These are phyloP conservation scores for Pavo muticus DNA, from an alignment of 2,113 vertebrate species.

Conservation along the genomic window DNA sequence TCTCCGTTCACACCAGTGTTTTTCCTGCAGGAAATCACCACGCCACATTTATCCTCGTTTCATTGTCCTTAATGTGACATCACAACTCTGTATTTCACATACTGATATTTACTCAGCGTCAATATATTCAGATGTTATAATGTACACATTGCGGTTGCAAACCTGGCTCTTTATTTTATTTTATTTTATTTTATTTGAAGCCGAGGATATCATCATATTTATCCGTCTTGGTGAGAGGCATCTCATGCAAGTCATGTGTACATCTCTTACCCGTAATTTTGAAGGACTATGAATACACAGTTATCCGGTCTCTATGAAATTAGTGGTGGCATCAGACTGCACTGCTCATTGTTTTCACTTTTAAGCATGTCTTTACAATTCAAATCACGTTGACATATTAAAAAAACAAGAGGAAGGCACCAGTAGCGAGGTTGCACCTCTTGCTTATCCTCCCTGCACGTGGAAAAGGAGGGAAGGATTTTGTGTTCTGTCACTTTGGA, in stretches of 20 bases:
- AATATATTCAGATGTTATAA: fast-evolving
- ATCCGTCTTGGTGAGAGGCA: fast-evolving
- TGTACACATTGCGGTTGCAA: fast-evolving
- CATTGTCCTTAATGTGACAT: fast-evolving
- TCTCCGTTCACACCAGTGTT: background rate
- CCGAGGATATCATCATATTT: fast-evolving
- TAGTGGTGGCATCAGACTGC: background rate
- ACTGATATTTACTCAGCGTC: fast-evolving
- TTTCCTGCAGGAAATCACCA: background rate
- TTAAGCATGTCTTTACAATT: background rate
- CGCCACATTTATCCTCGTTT: background rate
- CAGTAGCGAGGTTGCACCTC: background rate
- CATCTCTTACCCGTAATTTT: background rate
- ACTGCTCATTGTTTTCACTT: background rate
- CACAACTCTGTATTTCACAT: background rate
- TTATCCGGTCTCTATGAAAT: background rate
- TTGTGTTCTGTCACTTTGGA: background rate
- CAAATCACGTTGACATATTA: background rate
- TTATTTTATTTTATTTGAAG: background rate
- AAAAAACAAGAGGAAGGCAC: background rate
- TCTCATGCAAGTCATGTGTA: background rate
- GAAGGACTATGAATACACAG: background rate
- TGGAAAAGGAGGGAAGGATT: background rate
- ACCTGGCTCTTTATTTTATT: background rate
- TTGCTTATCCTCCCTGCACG: background rate